Conservation (phyloP, 2,797 vertebrate genomes). For the Choloepus didactylus region DNA sequence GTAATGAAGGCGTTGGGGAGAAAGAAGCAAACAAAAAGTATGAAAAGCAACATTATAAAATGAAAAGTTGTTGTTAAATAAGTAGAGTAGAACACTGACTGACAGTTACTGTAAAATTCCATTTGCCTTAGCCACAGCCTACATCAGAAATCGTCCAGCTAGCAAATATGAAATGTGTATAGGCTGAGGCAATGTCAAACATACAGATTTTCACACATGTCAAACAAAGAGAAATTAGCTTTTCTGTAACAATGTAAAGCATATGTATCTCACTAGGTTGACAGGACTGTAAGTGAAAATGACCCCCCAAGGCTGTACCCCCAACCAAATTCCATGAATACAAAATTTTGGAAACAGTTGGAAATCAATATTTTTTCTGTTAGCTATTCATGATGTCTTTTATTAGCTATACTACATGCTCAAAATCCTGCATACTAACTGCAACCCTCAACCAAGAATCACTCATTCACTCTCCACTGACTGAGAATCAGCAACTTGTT, state of each 20-base stretch:
- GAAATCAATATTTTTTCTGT: conserved; percentile 47
- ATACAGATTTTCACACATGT: not conserved
- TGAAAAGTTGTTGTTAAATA: conserved; percentile 19
- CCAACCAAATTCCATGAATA: conserved; percentile 49
- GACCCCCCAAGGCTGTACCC: not conserved
- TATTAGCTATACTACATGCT: not conserved
- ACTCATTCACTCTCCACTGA: not conserved
- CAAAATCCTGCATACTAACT: not conserved
- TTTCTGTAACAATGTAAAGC: conserved; percentile 21
- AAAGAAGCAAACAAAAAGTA: conserved; percentile 23
- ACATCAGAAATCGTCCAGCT: conserved; percentile 39
- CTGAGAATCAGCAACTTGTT: not conserved
- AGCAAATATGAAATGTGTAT: not conserved
- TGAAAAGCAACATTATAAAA: conserved; percentile 38
- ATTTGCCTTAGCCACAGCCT: conserved; percentile 56
- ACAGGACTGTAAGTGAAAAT: not conserved
- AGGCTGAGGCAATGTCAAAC: not conserved
- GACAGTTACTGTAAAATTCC: conserved; percentile 2
- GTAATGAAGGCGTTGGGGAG: conserved; percentile 11
- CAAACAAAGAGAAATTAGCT: conserved; percentile 53
- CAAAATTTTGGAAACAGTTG: conserved; percentile 63
- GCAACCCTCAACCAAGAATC: not conserved
- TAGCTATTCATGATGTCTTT: conserved; percentile 57
- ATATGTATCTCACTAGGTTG: not conserved
- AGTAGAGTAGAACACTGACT: not conserved